These are phyloP conservation scores for Copidosoma floridanum DNA, from an alignment of 1,140 invertebrate species.

Conservation along the genomic window DNA sequence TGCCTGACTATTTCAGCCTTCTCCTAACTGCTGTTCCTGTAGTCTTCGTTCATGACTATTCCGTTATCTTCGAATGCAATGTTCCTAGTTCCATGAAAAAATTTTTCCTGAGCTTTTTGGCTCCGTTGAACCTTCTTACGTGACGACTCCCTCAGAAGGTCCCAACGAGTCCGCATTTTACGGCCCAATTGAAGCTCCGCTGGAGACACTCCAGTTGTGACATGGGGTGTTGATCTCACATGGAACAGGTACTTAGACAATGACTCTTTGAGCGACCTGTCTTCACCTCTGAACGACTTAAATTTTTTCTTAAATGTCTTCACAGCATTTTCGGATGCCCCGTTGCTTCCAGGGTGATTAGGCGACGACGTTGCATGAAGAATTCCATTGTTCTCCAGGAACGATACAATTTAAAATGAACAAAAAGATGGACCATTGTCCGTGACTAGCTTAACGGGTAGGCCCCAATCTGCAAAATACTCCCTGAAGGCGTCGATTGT, in stretches of 20 bases:
- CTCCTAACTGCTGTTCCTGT: not conserved
- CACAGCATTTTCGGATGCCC: not conserved
- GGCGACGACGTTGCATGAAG: not conserved
- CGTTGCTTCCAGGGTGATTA: not conserved
- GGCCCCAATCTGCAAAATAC: no score
- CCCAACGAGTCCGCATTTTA: not conserved
- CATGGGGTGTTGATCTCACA: slow-evolving; percentile 12
- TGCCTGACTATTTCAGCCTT: not conserved
- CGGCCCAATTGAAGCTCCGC: slow-evolving; percentile 27
- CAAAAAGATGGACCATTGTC: not conserved
- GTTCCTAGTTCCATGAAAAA: not conserved
- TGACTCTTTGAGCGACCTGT: not conserved
- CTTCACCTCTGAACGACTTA: not conserved
- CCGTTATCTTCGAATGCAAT: not conserved
- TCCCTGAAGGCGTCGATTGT: slow-evolving; percentile 8
- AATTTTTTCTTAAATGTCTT: not conserved
- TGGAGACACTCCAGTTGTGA: slow-evolving; percentile 17
- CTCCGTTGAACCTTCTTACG: not conserved
- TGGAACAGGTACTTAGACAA: not conserved
- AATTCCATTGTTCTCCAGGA: not conserved
- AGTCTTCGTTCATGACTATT: not conserved
- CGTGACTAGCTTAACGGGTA: not conserved
- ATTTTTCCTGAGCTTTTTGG: not conserved
- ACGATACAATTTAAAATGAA: not conserved
- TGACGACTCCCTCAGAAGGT: not conserved